These are phyloP conservation scores for Halesus radiatus DNA, from an alignment of 1,140 invertebrate genomes.

Conservation along the genomic window DNA sequence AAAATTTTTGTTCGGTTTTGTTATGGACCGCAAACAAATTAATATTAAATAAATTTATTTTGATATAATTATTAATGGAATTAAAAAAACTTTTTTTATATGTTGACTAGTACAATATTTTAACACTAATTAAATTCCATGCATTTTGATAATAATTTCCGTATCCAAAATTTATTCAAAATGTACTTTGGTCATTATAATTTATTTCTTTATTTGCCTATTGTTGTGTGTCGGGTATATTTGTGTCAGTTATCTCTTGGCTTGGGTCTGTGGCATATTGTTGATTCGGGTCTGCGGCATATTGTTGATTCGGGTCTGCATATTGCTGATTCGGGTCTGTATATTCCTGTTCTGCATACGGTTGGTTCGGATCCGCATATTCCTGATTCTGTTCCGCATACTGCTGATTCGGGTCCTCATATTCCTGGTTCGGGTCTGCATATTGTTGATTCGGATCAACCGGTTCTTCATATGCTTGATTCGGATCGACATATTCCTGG, in stretches of 20 bases:
- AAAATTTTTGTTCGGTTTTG: no score
- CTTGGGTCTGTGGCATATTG: constrained; percentile 6
- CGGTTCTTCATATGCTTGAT: constrained; percentile 16
- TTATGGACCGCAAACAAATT: no score
- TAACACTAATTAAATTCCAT: no score
- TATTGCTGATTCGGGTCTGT: constrained; percentile 50
- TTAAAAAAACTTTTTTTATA: no score
- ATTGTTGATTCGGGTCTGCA: constrained; percentile 38
- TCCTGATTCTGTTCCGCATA: constrained; percentile 51
- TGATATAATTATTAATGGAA: no score
- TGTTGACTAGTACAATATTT: no score
- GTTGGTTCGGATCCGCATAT: constrained; percentile 47
- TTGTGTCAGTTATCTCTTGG: background rate
- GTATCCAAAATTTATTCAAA: no score
- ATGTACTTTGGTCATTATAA: no score
- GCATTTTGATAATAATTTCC: no score
- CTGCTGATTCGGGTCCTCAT: constrained; percentile 39
- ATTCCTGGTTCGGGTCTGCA: constrained; percentile 47
- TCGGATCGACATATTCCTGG: constrained; percentile 2
- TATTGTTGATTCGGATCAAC: constrained; percentile 36
- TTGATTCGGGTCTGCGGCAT: constrained; percentile 33
- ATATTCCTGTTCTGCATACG: constrained; percentile 45
- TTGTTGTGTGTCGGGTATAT: no score
- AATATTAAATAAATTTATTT: no score
- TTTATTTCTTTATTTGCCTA: no score